Base-by-base conservation (phyloP, 2,113 vertebrate genomes). In the Alouatta palliata region DNA sequence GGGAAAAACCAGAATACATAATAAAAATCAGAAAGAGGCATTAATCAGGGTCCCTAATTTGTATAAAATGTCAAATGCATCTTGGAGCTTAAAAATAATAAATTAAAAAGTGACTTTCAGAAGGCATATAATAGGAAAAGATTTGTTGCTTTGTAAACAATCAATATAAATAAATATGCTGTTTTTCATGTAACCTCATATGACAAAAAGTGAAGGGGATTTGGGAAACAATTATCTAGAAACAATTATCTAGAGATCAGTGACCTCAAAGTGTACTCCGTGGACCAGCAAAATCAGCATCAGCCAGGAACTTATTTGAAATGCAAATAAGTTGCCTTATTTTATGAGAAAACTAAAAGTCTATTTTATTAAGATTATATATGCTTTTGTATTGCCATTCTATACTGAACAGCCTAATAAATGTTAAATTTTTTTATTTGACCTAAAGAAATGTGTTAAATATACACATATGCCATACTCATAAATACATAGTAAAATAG, bases 381-480 rank as follows among this genome's bases (percentile, higher is more conserved):
- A 56, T 35, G 8, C 32, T 70, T 80, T 87, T n/a, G 40, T 86
- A 16, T 58, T 61, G 52, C 66, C 16, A 52, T 52, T 71, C 14
- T 64, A 61, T 77, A 64, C 82, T 61, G n/a, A 87, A n/a, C n/a
- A 37, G 43, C 7, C 54, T 66, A 79, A 85, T 45, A 82, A 30
- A 45, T 68, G 47, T 54, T 85, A 25, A 56, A 52, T 70, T 87
- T 93, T 21, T 21, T 87, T 75, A 87, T 64, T 54, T 64, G 76
- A 82, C 54, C 89, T 92, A 54, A 92, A 87, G 52, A 80, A 87
- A 61, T 73, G 27, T 81, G 17, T 92, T 52, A 81, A 87, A 85
- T 32, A 20, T 4, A 76, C 10, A 64, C 20, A 73, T 35, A 75
- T 13, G n/a, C 27, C 61, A 64, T 32, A 32, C 12, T 32, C 61